phyloP scores from a whole-genome alignment of 2,888 invertebrate species.

The Aphrophora alni region DNA sequence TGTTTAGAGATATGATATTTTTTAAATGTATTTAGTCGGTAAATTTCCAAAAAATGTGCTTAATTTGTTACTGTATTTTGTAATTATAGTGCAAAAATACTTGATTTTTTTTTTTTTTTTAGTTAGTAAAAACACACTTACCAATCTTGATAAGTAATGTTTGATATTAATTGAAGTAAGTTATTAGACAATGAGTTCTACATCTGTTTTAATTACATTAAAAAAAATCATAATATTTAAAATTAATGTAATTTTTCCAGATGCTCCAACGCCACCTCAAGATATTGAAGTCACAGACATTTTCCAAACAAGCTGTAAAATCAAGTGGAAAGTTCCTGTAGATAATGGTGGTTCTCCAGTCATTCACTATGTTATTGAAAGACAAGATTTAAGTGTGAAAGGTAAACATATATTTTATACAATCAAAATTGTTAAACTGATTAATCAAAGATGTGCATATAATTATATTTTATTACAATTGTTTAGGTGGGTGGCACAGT shows the following conservation, averaged over 20 bases:
- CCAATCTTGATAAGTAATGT: too few species aligned
- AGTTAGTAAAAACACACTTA: too few species aligned
- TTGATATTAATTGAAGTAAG: too few species aligned
- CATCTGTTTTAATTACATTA: too few species aligned
- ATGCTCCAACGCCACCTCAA: constrained; percentile 84
- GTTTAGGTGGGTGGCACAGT: constrained; percentile 77
- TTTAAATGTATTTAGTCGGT: too few species aligned
- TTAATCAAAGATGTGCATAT: constrained; percentile 31
- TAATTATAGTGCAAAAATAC: too few species aligned
- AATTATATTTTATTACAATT: neutral
- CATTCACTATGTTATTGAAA: constrained; percentile 86
- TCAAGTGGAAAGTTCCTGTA: constrained; percentile 83
- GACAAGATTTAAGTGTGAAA: constrained; percentile 66
- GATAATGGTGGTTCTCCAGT: constrained; percentile 91
- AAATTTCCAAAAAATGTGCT: too few species aligned
- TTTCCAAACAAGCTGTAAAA: constrained; percentile 86
- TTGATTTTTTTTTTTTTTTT: too few species aligned
- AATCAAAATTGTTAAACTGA: constrained; percentile 41
- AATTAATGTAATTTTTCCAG: constrained; percentile 56
- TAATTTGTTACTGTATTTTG: too few species aligned
- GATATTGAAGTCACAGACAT: constrained; percentile 86
- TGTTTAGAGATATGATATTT: too few species aligned
- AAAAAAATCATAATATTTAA: too few species aligned
- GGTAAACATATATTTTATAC: constrained; percentile 51
- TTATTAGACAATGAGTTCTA: too few species aligned